Base-by-base conservation (phyloP, 2,888 invertebrate species). In the Theretra japonica region DNA sequence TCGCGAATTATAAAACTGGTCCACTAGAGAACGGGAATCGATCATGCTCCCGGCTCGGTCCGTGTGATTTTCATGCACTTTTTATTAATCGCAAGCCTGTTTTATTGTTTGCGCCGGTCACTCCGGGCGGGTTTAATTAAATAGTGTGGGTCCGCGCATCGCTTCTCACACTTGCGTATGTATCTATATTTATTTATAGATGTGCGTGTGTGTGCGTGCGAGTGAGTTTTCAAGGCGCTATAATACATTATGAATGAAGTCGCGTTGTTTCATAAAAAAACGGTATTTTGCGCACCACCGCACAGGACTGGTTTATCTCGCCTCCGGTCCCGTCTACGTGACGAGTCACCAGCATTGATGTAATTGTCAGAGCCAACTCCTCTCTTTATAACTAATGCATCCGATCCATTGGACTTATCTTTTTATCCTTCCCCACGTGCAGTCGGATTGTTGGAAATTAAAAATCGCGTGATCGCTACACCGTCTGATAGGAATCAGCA, bases 171-270 rank as follows among this genome's bases (percentile, higher is more conserved):
- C 81, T 76, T 75, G 73, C 75, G 77, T 78, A 77, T 77, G 76
- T 79, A 78, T 81, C 82, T 84, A 86, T 85, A 83, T 85, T 83
- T 89, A 89, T 89, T 87, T 86, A 85, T 88, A 86, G 83, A 80
- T 71, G 70, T 84, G 78, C 76, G 79, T 83, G 77, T 85, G 83
- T 82, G 83, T 82, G 73, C 72, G 82, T 85, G 82, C 77, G 84
- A 78, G 83, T 84, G 83, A 79, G 86, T 86, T 88, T 89, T 85
- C 87, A 89, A 88, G 85, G 84, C 86, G 82, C 86, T 87, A 85
- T 88, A 85, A 91, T 93, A 91, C 90, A 94, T 92, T 93, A 93
- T 94, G 94, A 94, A 94, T 94, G 94, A 92, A 93, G 93, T 88
- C 86, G 86, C 84, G 87, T 87, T 88, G 89, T 88, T 90, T 85